Evolutionary conservation across 1,140 invertebrate genomes (phyloP), one percentile per base, ranked within the genome.

Genomic region (Rhagoletis zephyria): DNA sequence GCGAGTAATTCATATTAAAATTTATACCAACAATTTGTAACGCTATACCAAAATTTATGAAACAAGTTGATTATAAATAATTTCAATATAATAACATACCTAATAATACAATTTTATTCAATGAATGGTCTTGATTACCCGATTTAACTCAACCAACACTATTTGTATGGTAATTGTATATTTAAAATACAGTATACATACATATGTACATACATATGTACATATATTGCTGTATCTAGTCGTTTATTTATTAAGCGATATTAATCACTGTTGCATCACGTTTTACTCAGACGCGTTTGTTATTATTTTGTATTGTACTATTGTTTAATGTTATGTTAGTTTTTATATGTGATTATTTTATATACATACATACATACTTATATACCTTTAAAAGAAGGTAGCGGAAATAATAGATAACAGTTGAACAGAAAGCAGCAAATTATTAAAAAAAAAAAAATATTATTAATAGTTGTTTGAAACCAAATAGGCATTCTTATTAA

Each of bases 181-280:
- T 10, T 42, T 40, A 67, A 40, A 67, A 9, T 40, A 67, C 64
- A 67, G 40, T 40, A 67, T 30, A 30, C 30, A 65, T 65, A 30
- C 3, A 3, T 67, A 3, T 7, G 19, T 67, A 67, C 40, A 40
- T 67, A 42, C 3, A 30, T 0, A 30, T 6, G 64, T 67, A 10
- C 7, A 6, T 42, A 12, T 67, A 40, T 64, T 64, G n/a, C 4
- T 12, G 40, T 30, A 67, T 19, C 1, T 12, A 16, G 30, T 42
- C 12, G 42, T 67, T 74, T 48, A 74, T 74, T 74, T 45, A 48
- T 74, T 74, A 45, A 74, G 42, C 16, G 42, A 74, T 45, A 74
- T 74, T 74, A 74, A 74, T 74, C 67, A 16, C 12, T 74, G 12
- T 45, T 45, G 3, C 3, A 74, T 16, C 42, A 74, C 65, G 65